Evolutionary conservation across 2,113 vertebrate genomes (phyloP), one percentile per base, ranked within the genome.

Genomic region (Pyrgilauda ruficollis): DNA sequence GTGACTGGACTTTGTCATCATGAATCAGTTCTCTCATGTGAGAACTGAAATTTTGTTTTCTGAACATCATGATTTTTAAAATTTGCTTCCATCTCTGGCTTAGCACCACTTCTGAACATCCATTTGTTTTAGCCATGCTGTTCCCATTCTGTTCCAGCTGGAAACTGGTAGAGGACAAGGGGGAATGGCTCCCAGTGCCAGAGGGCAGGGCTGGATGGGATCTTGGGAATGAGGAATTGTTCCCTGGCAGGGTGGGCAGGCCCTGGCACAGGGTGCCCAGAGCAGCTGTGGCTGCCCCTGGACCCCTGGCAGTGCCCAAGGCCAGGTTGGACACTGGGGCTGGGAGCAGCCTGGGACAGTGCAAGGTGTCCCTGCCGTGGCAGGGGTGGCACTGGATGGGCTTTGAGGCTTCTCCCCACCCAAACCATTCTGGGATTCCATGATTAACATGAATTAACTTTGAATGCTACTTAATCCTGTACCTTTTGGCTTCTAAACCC

Each of bases 381-480:
- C 59, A 0, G 49, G 49, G 69, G 33, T 17, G 68, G 28, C 0
- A 2, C 5, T 8, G 56, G 49, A 0, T 33, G 26, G 0, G 10
- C 0, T 62, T 30, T 2, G 0, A 10, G 1, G 1, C 26, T 20
- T 9, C 6, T 31, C 0, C 14, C 7, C 10, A 2, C 24, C 9
- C 30, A 35, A 55, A 1, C 5, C 56, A 13, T 46, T 47, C 24
- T 47, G 7, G 7, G 39, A 46, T 46, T 78, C 56, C 24, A 9
- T n/a, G 1, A 37, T 37, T 47, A 37, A 37, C 35, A 37, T 37
- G 35, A 37, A 37, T 37, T 37, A 62, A 27, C 14, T 86, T 33
- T 30, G 35, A 56, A 10, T 1, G 1, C 30, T 41, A 47, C 6
- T 14, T 49, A 75, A 41, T 67, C 16, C 27, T 39, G 2, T 33